Conservation (phyloP, 2,888 invertebrate species). For the Aphelenchoides bicaudatus region DNA sequence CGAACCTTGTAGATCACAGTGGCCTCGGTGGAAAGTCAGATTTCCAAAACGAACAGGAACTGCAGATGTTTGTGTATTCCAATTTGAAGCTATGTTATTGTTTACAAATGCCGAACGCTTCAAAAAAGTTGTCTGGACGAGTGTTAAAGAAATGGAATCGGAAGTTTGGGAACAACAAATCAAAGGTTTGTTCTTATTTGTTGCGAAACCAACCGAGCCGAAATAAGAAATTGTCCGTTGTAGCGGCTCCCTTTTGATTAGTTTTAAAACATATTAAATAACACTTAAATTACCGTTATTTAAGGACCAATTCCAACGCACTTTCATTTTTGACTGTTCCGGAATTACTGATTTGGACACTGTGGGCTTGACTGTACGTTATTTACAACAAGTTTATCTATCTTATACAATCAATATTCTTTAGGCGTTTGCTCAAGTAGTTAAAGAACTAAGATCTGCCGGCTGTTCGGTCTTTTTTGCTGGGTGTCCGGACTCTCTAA, state of each 20-base stretch:
- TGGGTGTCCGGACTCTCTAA: conserved; percentile 6
- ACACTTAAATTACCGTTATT: too few species aligned
- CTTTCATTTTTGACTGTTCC: conserved; percentile 16
- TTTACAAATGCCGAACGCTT: conserved; percentile 63
- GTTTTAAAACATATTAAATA: too few species aligned
- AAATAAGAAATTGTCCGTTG: neutral
- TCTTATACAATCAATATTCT: too few species aligned
- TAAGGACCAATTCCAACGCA: conserved; percentile 1
- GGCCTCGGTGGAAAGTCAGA: conserved; percentile 40
- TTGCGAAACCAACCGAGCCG: too few species aligned
- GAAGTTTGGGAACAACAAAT: conserved; percentile 3
- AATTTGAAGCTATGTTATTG: conserved; percentile 62
- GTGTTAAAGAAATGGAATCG: conserved; percentile 22
- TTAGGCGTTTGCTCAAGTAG: conserved; percentile 1
- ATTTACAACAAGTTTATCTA: too few species aligned
- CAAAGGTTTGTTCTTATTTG: neutral
- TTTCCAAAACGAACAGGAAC: conserved; percentile 11
- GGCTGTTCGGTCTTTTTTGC: neutral
- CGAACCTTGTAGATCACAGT: too few species aligned
- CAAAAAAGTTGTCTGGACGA: conserved; percentile 31
- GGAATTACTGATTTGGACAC: conserved; percentile 15
- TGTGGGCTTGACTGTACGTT: conserved; percentile 13
- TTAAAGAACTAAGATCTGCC: conserved; percentile 1
- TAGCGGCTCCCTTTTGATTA: too few species aligned
- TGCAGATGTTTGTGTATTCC: conserved; percentile 59